Conservation (phyloP, 2,113 vertebrate genomes). For the Ceyx melanurus region DNA sequence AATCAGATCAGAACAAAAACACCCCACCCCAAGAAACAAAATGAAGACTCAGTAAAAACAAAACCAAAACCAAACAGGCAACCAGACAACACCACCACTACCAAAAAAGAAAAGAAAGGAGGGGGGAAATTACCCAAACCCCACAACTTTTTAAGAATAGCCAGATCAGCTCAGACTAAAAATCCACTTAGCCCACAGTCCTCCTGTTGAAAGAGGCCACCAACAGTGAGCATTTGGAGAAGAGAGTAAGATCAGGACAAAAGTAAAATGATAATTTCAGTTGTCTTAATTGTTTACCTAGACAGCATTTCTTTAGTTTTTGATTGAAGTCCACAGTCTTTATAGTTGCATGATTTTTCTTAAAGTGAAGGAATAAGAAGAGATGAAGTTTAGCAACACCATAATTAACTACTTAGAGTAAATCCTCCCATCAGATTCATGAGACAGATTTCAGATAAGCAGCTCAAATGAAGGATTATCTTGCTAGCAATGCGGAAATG, state of each 20-base stretch:
- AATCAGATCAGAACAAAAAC: not conserved
- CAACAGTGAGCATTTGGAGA: not conserved
- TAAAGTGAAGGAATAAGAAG: conserved; percentile 12
- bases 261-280: not conserved
- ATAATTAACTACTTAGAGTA: conserved; percentile 63
- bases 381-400: conserved; percentile 44
- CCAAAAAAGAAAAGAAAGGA: no score
- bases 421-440: conserved; percentile 58
- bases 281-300: not conserved
- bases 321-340: not conserved
- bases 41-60: not conserved
- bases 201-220: not conserved
- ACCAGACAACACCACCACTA: no score
- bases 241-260: not conserved
- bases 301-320: not conserved
- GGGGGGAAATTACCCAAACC: fast-evolving
- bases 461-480: conserved; percentile 66
- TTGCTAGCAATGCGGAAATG: conserved; percentile 56
- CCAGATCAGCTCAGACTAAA: not conserved
- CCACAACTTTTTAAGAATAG: not conserved
- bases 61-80: not conserved
- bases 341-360: not conserved
- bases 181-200: not conserved
- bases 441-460: conserved; percentile 69
- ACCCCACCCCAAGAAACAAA: not conserved